phyloP scores from a whole-genome alignment of 2,113 vertebrate species.

The Paradisaea rubra region DNA sequence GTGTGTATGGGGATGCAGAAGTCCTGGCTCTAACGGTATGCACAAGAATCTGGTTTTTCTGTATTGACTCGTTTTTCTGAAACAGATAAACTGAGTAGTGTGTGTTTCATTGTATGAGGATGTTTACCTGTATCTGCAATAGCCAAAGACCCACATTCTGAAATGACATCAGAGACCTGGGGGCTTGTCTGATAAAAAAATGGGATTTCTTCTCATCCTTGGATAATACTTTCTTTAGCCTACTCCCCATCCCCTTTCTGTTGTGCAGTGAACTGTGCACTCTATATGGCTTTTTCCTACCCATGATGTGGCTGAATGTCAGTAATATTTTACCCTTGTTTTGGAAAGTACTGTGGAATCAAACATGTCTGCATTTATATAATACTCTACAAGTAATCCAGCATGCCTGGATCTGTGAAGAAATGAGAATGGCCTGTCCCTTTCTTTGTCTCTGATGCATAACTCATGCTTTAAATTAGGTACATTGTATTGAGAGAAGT shows the following conservation, averaged over 20 bases:
- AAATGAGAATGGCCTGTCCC: neutral
- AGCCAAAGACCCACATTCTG: neutral
- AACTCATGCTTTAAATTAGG: constrained; percentile 28
- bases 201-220: constrained; percentile 12
- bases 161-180: constrained; percentile 20
- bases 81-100: neutral
- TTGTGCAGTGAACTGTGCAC: neutral
- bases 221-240: neutral
- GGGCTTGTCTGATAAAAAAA: constrained; percentile 12
- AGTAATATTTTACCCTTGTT: neutral
- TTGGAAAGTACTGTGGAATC: neutral
- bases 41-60: neutral
- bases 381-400: neutral
- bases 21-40: neutral
- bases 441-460: constrained; percentile 29
- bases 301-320: neutral
- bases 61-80: neutral
- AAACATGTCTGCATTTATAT: neutral
- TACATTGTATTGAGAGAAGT: constrained; percentile 19
- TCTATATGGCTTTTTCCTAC: neutral
- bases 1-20: neutral
- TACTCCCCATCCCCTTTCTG: neutral
- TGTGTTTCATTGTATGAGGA: neutral
- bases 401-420: neutral
- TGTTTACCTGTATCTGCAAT: neutral